These are phyloP conservation scores for Cerceris rybyensis DNA, from an alignment of 2,888 invertebrate genomes.

Conservation along the genomic window DNA sequence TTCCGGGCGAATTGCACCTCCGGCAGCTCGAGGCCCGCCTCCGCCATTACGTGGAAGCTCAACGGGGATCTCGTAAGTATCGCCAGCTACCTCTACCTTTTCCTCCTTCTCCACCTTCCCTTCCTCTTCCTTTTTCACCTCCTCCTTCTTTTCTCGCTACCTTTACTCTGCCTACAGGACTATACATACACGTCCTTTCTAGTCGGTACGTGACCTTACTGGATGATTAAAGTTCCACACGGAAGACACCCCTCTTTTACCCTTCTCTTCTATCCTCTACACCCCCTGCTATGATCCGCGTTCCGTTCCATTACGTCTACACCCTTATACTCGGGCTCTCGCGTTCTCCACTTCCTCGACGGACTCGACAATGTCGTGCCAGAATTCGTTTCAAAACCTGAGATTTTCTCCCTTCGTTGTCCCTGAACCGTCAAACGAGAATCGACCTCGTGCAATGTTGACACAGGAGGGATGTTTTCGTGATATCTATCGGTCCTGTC, in stretches of 20 bases:
- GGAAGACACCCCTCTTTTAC: slow-evolving; percentile 30
- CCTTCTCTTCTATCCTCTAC: neutral
- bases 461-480: neutral
- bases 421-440: neutral
- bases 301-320: slow-evolving; percentile 33
- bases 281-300: neutral
- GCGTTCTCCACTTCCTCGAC: neutral
- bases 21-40: slow-evolving; percentile 77
- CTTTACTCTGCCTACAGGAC: slow-evolving; percentile 1
- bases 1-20: slow-evolving; percentile 79
- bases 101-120: slow-evolving; percentile 3
- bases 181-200: slow-evolving; percentile 39
- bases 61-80: slow-evolving; percentile 78
- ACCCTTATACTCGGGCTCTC: neutral
- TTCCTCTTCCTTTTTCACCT: neutral
- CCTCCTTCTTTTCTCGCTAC: slow-evolving; percentile 17
- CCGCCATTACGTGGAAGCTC: slow-evolving; percentile 79
- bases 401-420: slow-evolving; percentile 4
- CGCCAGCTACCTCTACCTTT: neutral
- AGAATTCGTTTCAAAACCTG: too few relatives aligned
- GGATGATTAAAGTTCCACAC: slow-evolving; percentile 72
- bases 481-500: neutral
- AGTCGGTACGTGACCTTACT: slow-evolving; percentile 74
- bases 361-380: neutral
- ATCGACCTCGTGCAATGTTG: neutral